Base-by-base conservation (phyloP, 1,140 invertebrate species). In the Diprion similis region DNA sequence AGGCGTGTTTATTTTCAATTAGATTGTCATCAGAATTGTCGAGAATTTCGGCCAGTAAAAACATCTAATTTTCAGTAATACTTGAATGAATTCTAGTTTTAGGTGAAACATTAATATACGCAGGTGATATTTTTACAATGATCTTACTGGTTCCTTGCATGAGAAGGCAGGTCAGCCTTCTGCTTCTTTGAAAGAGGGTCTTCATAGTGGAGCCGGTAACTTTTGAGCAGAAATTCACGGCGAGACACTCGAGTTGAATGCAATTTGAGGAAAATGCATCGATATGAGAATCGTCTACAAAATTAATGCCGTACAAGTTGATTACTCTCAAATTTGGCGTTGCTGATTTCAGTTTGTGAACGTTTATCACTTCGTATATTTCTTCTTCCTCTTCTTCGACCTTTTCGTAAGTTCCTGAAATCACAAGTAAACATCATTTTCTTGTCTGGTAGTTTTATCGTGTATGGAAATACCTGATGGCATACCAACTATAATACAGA, bases 281-380 rank as follows among this genome's bases (percentile, higher is more conserved):
- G 69, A 99, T 98, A 82, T 99, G 98, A 0, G 96, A 97, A 90
- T 99, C 99, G 81, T 99, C 98, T 1, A 99, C 95, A 80, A 99
- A 99, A 84, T 97, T 98, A 72, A 99, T 99, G 0, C 98, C 98
- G 84, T 98, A 99, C 19, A 99, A 87, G 87, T 98, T 99, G 77
- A 99, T 98, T 4, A 98, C 96, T 75, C 96, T 90, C 18, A 99
- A 89, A 89, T 99, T 99, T 0, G 98, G 97, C 0, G 97, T 97
- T 0, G 97, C 97, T 13, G 95, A 96, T 85, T 99, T 99, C 4
- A 99, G 89, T 82, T 99, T 99, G 86, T 99, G 97, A 18, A 99
- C 97, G 85, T 99, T 99, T 77, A 99, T 98, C 0, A 99, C 98
- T 89, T 99, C 98, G 86, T 99, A 99, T 79, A 99, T 98, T 90